Conservation (phyloP, 2,888 invertebrate genomes). For the Psococerastis gibbosa region DNA sequence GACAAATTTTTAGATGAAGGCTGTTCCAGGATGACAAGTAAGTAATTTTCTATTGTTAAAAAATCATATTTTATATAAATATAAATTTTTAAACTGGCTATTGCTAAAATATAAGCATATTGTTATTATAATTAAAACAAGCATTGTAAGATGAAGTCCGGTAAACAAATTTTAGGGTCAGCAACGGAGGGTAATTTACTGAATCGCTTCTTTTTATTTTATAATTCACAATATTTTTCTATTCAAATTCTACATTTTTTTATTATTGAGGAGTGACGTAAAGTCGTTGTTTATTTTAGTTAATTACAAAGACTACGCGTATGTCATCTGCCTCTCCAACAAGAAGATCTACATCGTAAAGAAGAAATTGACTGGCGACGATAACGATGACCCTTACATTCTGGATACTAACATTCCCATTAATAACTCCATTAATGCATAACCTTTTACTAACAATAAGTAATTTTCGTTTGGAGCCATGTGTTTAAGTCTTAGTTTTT, state of each 20-base stretch:
- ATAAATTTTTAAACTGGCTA: too few relatives aligned
- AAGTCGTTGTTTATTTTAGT: constrained; percentile 36
- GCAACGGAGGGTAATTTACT: too few relatives aligned
- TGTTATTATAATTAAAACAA: too few relatives aligned
- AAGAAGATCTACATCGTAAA: constrained; percentile 71
- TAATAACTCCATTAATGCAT: constrained; percentile 3
- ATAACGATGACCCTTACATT: background rate
- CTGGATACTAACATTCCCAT: background rate
- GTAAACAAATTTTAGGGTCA: too few relatives aligned
- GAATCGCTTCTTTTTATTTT: constrained; percentile 14
- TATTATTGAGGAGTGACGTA: background rate
- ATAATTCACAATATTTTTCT: too few relatives aligned
- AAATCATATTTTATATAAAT: too few relatives aligned
- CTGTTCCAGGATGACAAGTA: constrained; percentile 51
- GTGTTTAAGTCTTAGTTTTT: too few relatives aligned
- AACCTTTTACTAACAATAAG: too few relatives aligned
- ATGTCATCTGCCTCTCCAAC: constrained; percentile 72
- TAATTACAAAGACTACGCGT: constrained; percentile 67
- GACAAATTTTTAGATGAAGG: constrained; percentile 57
- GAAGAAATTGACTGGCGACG: constrained; percentile 21
- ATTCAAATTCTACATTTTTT: background rate
- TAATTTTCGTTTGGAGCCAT: too few relatives aligned
- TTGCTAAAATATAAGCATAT: too few relatives aligned
- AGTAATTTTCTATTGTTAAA: constrained; percentile 9
- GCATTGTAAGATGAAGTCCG: too few relatives aligned